Evolutionary conservation across 2,113 vertebrate genomes (phyloP).

Genomic region (Anhinga rufa): DNA sequence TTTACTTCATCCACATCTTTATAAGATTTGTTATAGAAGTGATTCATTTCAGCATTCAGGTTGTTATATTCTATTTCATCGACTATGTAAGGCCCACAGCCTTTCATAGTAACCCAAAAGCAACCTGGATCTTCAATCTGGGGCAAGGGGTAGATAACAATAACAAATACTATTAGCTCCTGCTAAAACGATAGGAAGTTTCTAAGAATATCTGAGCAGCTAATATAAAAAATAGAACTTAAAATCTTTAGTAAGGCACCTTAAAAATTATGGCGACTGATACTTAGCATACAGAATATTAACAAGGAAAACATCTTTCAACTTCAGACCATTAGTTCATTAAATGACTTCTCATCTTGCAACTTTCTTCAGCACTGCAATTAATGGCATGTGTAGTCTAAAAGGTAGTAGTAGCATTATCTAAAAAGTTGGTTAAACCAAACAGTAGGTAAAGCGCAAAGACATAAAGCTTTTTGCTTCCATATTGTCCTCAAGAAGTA

Average conservation of each 20-base stretch:
- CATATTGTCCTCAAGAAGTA: not conserved
- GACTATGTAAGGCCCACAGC: not conserved
- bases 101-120: conserved; percentile 75
- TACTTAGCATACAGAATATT: not conserved
- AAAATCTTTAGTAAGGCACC: not conserved
- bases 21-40: conserved; percentile 53
- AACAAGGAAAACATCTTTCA: not conserved
- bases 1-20: conserved; percentile 48
- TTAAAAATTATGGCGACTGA: not conserved
- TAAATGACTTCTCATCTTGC: not conserved
- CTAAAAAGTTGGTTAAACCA: not conserved
- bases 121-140: conserved; percentile 74
- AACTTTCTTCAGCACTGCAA: not conserved
- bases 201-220: not conserved
- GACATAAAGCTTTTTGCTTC: not conserved
- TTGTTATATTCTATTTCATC: conserved; percentile 65
- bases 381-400: accelerated
- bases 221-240: not conserved
- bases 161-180: not conserved
- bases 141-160: not conserved
- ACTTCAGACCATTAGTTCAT: not conserved
- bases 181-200: not conserved
- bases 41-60: conserved; percentile 67
- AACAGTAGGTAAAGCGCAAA: not conserved
- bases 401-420: not conserved